Base-by-base conservation (phyloP, 1,140 invertebrate species). In the Brachionus angularis region DNA sequence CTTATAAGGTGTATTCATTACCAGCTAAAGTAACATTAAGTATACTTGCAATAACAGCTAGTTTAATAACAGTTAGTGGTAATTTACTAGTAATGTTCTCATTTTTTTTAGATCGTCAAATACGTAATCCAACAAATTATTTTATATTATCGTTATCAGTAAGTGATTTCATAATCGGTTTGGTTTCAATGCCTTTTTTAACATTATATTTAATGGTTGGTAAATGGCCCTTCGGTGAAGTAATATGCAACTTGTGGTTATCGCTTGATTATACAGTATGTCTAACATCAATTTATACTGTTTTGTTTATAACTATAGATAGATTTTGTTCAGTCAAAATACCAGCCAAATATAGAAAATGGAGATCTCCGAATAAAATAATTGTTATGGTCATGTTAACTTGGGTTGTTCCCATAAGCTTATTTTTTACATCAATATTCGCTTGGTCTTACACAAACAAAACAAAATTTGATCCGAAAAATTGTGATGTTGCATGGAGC, bases 211-310 rank as follows among this genome's bases (percentile, higher is more conserved):
- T 98, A 44, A 83, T 99, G 61, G 74, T 81, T 12, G 91, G 89
- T 21, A 90, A 92, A 77, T 99, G 96, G 96, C 89, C 96, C 77
- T 85, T 99, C 52, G 95, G 96, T 16, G 89, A 91, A 10, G 86
- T 98, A 67, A 84, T 98, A 0, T 99, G 96, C 80, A 96, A 99
- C 82, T 84, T 99, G 33, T 99, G 96, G 96, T 85, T 99, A 0
- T 96, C 95, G 0, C 90, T 98, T 18, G 96, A 99, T 83, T 98
- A 98, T 82, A 98, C 95, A 4, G 95, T 98, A 1, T 99, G 96
- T 78, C 84, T 99, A 21, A 94, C 97, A 3, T 98, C 95, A 1
- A 96, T 98, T 80, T 99, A 98, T 80, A 99, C 96, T 0, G 96
- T 99, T 1, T 86, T 99, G 27, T 85, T 97, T 50, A 99, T 99